These are phyloP conservation scores for Pantala flavescens DNA, from an alignment of 1,140 invertebrate species.

Conservation along the genomic window DNA sequence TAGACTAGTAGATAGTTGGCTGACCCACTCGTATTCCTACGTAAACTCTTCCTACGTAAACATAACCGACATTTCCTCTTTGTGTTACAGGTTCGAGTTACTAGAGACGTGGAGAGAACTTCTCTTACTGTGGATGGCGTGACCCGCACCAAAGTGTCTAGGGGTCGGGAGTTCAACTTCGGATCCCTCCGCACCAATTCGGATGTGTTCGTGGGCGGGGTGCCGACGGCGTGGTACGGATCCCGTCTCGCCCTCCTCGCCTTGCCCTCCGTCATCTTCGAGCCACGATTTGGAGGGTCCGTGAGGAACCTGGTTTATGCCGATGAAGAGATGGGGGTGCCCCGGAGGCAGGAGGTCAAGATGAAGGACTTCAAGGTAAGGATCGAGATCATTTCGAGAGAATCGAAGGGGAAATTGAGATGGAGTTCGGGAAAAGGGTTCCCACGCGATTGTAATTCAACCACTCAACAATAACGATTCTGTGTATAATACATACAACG, in stretches of 20 bases:
- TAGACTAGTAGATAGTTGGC: too few relatives aligned
- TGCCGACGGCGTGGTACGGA: constrained; percentile 73
- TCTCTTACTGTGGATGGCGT: constrained; percentile 69
- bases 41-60: too few relatives aligned
- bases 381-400: constrained; percentile 3
- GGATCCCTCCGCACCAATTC: constrained; percentile 75
- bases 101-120: constrained; percentile 63
- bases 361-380: constrained; percentile 65
- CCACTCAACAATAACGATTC: too few relatives aligned
- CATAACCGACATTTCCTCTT: too few relatives aligned
- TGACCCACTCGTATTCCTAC: too few relatives aligned
- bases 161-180: constrained; percentile 76
- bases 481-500: too few relatives aligned
- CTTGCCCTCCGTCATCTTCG: constrained; percentile 79
- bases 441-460: too few relatives aligned
- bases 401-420: constrained; percentile 14
- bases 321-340: constrained; percentile 56
- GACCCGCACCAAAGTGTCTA: constrained; percentile 58
- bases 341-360: constrained; percentile 64
- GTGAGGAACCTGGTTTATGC: constrained; percentile 79
- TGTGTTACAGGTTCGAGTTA: constrained; percentile 33
- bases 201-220: constrained; percentile 83
- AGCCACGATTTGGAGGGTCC: constrained; percentile 74
- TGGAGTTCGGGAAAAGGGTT: not conserved
- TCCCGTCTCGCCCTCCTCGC: constrained; percentile 71